Conservation (phyloP, 2,113 vertebrate genomes). For the Notarius quadriscutis region DNA sequence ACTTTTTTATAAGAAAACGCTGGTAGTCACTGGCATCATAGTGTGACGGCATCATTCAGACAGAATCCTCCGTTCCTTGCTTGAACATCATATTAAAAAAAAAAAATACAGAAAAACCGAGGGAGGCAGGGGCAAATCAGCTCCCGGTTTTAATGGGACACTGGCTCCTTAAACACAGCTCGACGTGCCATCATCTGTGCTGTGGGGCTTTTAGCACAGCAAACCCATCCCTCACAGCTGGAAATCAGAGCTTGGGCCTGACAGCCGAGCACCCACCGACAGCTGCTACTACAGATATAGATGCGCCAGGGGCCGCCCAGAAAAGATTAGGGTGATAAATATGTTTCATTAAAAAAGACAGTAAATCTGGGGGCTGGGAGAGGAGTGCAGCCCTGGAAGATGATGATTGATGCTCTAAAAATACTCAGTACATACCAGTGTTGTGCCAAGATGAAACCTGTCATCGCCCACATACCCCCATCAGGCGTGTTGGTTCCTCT, state of each 20-base stretch:
- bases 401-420: conserved; percentile 61
- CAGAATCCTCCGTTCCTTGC: background rate
- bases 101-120: no score
- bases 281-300: conserved; percentile 36
- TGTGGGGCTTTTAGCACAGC: conserved; percentile 37
- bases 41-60: background rate
- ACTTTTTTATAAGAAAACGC: background rate
- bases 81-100: background rate
- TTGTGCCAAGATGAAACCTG: conserved; percentile 42
- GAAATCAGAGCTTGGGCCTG: conserved; percentile 34
- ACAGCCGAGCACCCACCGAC: conserved; percentile 35
- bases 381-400: conserved; percentile 54
- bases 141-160: background rate
- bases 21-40: background rate
- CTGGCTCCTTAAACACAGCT: conserved; percentile 10
- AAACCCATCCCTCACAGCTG: conserved; percentile 37
- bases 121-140: background rate
- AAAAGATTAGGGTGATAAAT: conserved; percentile 61
- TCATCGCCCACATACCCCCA: conserved; percentile 45
- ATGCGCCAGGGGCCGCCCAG: conserved; percentile 22
- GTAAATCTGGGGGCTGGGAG: conserved; percentile 62
- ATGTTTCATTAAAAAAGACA: conserved; percentile 65
- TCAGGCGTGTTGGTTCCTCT: conserved; percentile 41
- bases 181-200: background rate
- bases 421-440: conserved; percentile 46